These are phyloP conservation scores for Hydrozoanthus tunicans DNA, from an alignment of 64 coral and sea anemone genomes.

Conservation along the genomic window DNA sequence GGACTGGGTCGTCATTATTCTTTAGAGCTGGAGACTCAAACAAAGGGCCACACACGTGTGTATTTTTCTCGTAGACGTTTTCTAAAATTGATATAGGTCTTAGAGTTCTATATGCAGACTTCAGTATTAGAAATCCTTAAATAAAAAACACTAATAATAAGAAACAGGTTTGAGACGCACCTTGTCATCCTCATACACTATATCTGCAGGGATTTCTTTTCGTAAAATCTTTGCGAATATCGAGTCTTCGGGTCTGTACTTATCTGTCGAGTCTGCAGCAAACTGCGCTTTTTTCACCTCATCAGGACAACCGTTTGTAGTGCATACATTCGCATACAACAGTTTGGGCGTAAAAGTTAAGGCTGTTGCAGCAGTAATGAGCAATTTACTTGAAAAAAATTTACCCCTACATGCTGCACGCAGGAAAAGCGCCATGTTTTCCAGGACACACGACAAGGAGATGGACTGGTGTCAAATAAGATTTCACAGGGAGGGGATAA, in stretches of 20 bases:
- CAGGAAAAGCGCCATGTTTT: conserved; percentile 49
- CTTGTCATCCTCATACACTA: conserved; percentile 96
- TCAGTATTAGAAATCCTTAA: no score
- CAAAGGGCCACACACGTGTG: no score
- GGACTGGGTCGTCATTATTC: no score
- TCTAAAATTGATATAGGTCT: no score
- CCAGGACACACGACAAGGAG: no score
- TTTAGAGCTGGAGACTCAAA: no score
- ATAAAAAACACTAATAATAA: not conserved
- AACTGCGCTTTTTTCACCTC: conserved; percentile 82
- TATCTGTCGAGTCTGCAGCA: conserved; percentile 61
- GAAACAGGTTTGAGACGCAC: conserved; percentile 14
- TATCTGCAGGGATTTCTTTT: conserved; percentile 97
- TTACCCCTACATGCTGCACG: not conserved
- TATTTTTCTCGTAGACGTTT: no score
- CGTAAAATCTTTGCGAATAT: conserved; percentile 95
- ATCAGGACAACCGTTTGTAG: conserved; percentile 56
- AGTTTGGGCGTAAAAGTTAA: conserved; percentile 80
- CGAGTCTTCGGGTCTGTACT: conserved; percentile 74
- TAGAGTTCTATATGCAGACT: no score
- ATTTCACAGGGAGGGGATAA: no score
- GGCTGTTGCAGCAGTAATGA: conserved; percentile 81
- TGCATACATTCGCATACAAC: conserved; percentile 51
- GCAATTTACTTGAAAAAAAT: conserved; percentile 63
- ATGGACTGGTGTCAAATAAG: no score